These are phyloP conservation scores for Rhamphomyia laevipes DNA, from an alignment of 2,888 invertebrate species.

Conservation along the genomic window DNA sequence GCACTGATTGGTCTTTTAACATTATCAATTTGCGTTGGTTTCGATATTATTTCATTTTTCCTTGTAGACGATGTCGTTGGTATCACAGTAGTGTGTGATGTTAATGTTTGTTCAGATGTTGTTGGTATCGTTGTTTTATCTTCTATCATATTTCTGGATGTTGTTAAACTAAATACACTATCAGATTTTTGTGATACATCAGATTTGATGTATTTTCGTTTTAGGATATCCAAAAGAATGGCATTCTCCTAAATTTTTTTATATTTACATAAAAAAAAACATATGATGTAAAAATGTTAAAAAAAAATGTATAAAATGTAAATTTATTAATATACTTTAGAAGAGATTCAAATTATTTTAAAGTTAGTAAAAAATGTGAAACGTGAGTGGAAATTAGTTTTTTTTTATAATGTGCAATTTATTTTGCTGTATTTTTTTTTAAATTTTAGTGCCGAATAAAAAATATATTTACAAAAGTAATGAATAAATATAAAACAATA, in stretches of 20 bases:
- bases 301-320: too few species aligned
- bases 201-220: conserved; percentile 21
- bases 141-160: conserved; percentile 17
- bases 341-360: too few species aligned
- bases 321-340: too few species aligned
- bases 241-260: conserved; percentile 17
- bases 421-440: too few species aligned
- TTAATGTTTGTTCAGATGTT: conserved; percentile 20
- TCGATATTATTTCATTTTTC: not conserved
- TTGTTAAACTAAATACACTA: conserved; percentile 23
- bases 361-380: too few species aligned
- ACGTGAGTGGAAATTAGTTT: too few species aligned
- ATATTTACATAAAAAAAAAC: too few species aligned
- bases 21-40: not conserved
- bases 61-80: conserved; percentile 19
- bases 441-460: too few species aligned
- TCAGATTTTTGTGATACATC: conserved; percentile 18
- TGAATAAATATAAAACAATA: too few species aligned
- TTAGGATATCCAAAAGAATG: conserved; percentile 19
- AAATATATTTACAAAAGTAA: too few species aligned
- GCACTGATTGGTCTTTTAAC: not conserved
- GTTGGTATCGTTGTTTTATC: conserved; percentile 10
- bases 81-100: conserved; percentile 28
- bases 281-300: too few species aligned
- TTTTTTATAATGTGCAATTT: too few species aligned